Percentiles rank a stretch among this genome's conserved stretches.
Conservation (phyloP, 2,797 vertebrate genomes). For the Lepus townsendii region DNA sequence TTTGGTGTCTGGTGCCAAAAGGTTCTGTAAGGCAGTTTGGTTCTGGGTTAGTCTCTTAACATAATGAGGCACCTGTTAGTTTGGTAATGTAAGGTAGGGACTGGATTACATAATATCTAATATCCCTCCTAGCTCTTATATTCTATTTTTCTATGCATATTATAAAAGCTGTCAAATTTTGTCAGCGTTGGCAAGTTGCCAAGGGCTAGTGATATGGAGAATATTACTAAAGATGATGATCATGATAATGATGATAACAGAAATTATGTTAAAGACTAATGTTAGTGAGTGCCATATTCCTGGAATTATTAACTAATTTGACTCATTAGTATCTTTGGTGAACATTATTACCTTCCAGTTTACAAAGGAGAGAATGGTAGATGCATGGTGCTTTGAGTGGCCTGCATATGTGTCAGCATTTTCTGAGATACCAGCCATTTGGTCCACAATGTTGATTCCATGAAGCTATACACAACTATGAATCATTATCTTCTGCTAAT, state of each 20-base stretch:
- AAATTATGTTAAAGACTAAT: not conserved
- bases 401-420: not conserved
- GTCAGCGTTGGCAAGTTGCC: not conserved
- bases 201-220: not conserved
- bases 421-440: not conserved
- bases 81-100: not conserved
- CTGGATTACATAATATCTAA: not conserved
- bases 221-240: not conserved
- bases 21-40: not conserved
- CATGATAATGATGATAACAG: not conserved
- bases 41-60: not conserved
- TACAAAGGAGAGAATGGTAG: constrained; percentile 12
- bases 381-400: not conserved
- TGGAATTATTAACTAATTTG: not conserved
- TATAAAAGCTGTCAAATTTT: not conserved
- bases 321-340: not conserved
- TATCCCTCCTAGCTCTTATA: not conserved
- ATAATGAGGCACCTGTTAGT: not conserved
- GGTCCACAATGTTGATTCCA: not conserved
- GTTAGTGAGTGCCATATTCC: not conserved
- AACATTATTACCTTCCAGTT: not conserved
- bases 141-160: not conserved
- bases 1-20: not conserved
- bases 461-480: not conserved
- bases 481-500: not conserved